These are phyloP conservation scores for Archivesica marissinica DNA, from an alignment of 1,140 invertebrate genomes.

Conservation along the genomic window DNA sequence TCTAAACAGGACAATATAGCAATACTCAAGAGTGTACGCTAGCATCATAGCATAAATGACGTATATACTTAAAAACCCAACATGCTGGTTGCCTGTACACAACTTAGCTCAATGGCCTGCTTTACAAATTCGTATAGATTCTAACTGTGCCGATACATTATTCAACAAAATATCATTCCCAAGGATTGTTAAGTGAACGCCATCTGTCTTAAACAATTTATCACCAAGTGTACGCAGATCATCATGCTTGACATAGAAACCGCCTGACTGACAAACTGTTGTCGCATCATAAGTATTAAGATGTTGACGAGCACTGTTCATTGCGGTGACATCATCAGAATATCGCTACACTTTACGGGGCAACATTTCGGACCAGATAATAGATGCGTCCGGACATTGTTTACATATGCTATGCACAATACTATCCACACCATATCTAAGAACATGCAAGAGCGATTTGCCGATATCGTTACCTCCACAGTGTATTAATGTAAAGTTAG, in stretches of 20 bases:
- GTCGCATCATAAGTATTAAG: background rate
- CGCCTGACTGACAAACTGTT: background rate
- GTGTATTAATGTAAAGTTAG: slow-evolving; percentile 25
- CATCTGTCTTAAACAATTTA: background rate
- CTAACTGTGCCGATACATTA: background rate
- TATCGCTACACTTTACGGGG: background rate
- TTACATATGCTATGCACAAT: background rate
- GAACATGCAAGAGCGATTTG: too few relatives aligned
- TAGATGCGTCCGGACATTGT: background rate
- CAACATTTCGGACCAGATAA: slow-evolving; percentile 48
- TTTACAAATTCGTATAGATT: background rate
- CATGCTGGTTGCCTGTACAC: too few relatives aligned
- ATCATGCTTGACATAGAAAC: slow-evolving; percentile 10
- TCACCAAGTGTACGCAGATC: background rate
- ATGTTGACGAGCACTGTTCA: background rate
- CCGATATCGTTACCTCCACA: slow-evolving; percentile 35
- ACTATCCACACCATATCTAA: background rate
- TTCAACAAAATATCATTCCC: background rate
- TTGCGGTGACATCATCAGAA: too few relatives aligned
- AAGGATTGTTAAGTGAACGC: background rate
- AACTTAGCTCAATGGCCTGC: too few relatives aligned
- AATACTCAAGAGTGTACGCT: too few relatives aligned
- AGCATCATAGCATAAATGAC: too few relatives aligned
- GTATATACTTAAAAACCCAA: too few relatives aligned
- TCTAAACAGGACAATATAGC: too few relatives aligned